Conservation (phyloP, 2,797 vertebrate genomes). For the Spondyliosoma cantharus region DNA sequence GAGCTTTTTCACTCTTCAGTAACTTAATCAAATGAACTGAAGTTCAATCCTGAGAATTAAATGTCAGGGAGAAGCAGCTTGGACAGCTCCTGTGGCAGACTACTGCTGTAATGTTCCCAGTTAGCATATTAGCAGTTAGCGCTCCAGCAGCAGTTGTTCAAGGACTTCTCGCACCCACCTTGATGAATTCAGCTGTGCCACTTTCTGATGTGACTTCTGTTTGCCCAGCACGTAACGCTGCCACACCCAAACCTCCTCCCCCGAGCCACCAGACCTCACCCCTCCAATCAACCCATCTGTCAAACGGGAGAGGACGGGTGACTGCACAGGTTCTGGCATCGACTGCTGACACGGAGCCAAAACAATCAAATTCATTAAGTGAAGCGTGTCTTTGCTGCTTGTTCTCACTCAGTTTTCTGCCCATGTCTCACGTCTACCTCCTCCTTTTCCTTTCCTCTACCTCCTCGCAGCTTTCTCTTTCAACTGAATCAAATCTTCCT, state of each 20-base stretch:
- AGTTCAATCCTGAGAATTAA: too few relatives aligned
- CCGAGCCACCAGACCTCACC: neutral
- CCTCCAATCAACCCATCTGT: constrained; percentile 5
- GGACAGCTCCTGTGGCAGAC: too few relatives aligned
- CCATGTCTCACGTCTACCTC: neutral
- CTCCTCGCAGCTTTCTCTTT: neutral
- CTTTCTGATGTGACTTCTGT: too few relatives aligned
- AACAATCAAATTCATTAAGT: constrained; percentile 5
- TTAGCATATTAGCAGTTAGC: too few relatives aligned
- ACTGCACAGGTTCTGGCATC: neutral
- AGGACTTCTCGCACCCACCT: too few relatives aligned
- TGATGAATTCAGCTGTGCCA: too few relatives aligned
- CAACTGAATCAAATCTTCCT: neutral
- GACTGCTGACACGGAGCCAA: neutral
- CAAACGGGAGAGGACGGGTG: neutral
- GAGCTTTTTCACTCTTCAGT: neutral
- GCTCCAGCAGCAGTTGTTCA: too few relatives aligned
- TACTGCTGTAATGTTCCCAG: too few relatives aligned
- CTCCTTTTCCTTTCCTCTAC: neutral
- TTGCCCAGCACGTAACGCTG: neutral
- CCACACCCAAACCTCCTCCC: neutral
- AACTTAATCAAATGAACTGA: too few relatives aligned
- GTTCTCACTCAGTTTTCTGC: neutral
- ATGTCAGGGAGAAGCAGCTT: too few relatives aligned
- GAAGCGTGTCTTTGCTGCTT: neutral